A percentile compares a stretch with the other conserved stretches of the same genome.
phyloP scores from a whole-genome alignment of 2,797 vertebrate species.

The Pantherophis vulpinus region DNA sequence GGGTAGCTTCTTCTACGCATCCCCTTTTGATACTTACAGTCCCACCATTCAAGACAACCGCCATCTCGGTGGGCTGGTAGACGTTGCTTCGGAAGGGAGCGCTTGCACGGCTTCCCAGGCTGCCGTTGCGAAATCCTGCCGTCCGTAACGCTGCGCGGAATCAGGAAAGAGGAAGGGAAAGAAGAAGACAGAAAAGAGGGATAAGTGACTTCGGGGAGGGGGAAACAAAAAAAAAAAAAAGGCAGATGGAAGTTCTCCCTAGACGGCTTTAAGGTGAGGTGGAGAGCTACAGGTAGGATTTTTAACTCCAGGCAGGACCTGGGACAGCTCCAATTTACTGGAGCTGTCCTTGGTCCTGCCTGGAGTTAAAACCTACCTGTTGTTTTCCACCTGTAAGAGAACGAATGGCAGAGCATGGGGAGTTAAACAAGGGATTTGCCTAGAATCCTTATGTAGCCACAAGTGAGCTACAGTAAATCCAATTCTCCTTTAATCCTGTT shows the following conservation, averaged over 20 bases:
- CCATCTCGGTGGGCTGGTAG: slow-evolving; percentile 98
- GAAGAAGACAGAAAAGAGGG: background rate
- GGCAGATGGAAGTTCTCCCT: background rate
- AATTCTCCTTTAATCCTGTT: background rate
- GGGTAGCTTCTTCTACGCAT: slow-evolving; percentile 38
- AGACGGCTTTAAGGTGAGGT: background rate
- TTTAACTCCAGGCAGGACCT: background rate
- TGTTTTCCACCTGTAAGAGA: background rate
- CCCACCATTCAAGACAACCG: slow-evolving; percentile 96
- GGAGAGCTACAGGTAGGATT: background rate
- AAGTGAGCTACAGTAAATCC: background rate
- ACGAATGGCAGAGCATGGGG: background rate
- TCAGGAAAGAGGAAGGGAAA: background rate
- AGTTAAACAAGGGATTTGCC: background rate
- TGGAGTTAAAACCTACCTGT: background rate
- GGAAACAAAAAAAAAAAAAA: background rate
- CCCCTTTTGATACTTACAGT: slow-evolving; percentile 87
- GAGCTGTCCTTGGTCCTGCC: background rate
- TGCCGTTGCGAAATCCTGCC: slow-evolving; percentile 88
- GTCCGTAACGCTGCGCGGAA: slow-evolving; percentile 79
- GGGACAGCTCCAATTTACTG: background rate
- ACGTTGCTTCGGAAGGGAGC: slow-evolving; percentile 97
- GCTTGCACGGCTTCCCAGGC: slow-evolving; percentile 82
- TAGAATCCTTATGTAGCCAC: background rate
- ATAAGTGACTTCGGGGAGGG: background rate